Percentiles rank a stretch among this genome's conserved stretches.
These are phyloP conservation scores for Furnarius figulus DNA, from an alignment of 2,113 vertebrate genomes.

Conservation along the genomic window DNA sequence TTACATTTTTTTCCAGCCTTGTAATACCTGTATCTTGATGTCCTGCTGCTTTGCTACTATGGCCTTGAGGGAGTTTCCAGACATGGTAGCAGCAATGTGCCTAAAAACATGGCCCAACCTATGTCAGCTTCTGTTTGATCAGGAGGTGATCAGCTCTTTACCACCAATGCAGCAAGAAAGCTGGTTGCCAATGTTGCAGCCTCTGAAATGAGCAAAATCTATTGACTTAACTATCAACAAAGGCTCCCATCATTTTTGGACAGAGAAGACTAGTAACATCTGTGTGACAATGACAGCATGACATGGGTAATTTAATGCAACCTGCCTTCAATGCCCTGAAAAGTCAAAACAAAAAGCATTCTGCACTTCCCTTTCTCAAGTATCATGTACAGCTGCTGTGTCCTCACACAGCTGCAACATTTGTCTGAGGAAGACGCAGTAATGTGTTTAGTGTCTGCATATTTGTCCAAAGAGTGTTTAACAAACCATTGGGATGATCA, in stretches of 20 bases:
- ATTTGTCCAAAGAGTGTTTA: neutral
- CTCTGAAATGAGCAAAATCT: neutral
- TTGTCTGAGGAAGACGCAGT: neutral
- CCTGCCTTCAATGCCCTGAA: neutral
- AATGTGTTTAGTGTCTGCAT: neutral
- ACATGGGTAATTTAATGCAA: neutral
- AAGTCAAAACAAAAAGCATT: neutral
- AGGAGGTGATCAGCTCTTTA: neutral
- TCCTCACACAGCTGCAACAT: neutral
- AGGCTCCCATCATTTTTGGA: neutral
- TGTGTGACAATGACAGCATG: neutral
- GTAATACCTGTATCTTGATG: neutral
- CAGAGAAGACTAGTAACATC: neutral
- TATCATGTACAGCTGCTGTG: neutral
- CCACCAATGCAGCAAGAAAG: neutral
- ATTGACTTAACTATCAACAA: neutral
- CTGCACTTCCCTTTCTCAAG: neutral
- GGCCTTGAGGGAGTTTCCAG: neutral
- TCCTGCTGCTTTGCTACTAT: neutral
- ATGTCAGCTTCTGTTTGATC: neutral
- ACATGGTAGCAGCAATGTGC: fast-evolving
- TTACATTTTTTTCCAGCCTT: neutral
- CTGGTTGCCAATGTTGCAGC: neutral
- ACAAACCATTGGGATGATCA: neutral
- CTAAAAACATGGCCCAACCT: neutral